Percentiles rank a stretch among this genome's conserved stretches.
Conservation (phyloP, 2,888 invertebrate species). For the Malacosoma neustria region DNA sequence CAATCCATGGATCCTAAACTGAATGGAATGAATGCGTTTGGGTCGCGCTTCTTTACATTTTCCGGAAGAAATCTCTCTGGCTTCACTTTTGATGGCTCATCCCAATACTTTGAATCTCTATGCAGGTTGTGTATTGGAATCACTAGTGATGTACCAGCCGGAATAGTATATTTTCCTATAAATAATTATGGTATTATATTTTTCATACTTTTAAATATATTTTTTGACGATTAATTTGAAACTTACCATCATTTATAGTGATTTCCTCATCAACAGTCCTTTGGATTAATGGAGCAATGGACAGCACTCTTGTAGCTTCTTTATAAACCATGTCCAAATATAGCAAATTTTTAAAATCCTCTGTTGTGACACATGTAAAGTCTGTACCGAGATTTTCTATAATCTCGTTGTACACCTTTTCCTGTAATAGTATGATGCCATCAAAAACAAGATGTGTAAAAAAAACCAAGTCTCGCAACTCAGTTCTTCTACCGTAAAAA, state of each 20-base stretch:
- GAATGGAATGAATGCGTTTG: slow-evolving; percentile 51
- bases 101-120: slow-evolving; percentile 45
- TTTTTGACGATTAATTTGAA: no score
- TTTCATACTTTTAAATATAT: no score
- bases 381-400: slow-evolving; percentile 28
- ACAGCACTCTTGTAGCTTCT: slow-evolving; percentile 42
- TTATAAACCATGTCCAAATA: slow-evolving; percentile 53
- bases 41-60: slow-evolving; percentile 37
- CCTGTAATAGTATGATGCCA: no score
- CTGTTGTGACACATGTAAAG: slow-evolving; percentile 25
- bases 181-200: slow-evolving; percentile 5
- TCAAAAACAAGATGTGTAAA: no score
- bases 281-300: slow-evolving; percentile 52
- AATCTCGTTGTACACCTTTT: slow-evolving; percentile 47
- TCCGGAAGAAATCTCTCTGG: slow-evolving; percentile 52
- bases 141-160: slow-evolving; percentile 42
- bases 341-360: slow-evolving; percentile 35
- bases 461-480: no score
- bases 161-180: slow-evolving; percentile 43
- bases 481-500: no score
- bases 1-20: slow-evolving; percentile 61
- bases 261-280: slow-evolving; percentile 49
- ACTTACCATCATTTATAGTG: slow-evolving; percentile 43
- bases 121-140: slow-evolving; percentile 50
- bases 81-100: slow-evolving; percentile 38